A percentile compares a stretch with the other conserved stretches of the same genome.
Conservation (phyloP, 92 coral and sea anemone genomes). For the Umimayanthus chanpuru region DNA sequence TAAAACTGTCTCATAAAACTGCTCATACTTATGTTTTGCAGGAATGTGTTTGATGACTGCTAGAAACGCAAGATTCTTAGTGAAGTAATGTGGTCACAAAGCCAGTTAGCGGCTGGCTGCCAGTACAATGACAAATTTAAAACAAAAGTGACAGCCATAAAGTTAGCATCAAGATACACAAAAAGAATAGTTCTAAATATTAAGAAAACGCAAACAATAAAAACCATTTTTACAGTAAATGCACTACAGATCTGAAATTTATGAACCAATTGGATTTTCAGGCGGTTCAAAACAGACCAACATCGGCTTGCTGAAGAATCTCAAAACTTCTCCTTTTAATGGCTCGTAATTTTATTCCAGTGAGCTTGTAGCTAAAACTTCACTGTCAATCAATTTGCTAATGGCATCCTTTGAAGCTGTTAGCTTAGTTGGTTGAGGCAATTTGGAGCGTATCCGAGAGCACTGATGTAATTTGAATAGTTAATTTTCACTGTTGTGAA, state of each 20-base stretch:
- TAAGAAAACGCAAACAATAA: slow-evolving; percentile 14
- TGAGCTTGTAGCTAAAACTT: slow-evolving; percentile 2
- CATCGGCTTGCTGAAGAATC: neutral
- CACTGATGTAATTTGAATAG: no score
- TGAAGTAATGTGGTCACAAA: no score
- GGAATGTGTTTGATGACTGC: no score
- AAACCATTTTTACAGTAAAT: slow-evolving; percentile 23
- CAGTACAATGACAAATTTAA: no score
- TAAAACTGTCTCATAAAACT: no score
- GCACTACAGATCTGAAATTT: neutral
- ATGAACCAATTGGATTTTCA: slow-evolving; percentile 1
- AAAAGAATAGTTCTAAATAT: neutral
- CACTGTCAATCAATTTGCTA: neutral
- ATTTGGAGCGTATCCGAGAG: neutral
- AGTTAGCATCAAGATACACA: slow-evolving; percentile 14
- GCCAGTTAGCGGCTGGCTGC: no score
- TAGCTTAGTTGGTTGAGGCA: neutral
- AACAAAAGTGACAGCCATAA: neutral
- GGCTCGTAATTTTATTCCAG: neutral
- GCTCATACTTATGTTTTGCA: no score
- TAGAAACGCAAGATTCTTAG: no score
- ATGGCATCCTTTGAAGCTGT: neutral
- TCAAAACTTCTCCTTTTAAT: slow-evolving; percentile 1
- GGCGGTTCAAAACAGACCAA: slow-evolving; percentile 7
- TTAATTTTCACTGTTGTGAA: no score